Evolutionary conservation across 2,113 vertebrate species (phyloP).

Genomic region (Pangasianodon gigas): DNA sequence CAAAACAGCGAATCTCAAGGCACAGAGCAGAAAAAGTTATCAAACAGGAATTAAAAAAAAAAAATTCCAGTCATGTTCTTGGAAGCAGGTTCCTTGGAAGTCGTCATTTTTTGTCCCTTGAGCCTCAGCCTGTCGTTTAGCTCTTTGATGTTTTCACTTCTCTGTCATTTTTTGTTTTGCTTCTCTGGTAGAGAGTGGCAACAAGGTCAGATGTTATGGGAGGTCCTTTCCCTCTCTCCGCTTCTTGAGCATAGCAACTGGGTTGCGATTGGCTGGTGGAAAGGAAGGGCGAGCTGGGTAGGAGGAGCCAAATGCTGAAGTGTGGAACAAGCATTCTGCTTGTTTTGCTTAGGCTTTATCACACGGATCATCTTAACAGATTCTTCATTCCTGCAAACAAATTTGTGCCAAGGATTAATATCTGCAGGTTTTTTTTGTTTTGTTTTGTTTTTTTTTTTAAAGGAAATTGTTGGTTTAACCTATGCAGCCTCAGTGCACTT

Average conservation of each 20-base stretch:
- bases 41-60: background rate
- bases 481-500: background rate
- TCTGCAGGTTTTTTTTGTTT: background rate
- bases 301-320: slow-evolving; percentile 48
- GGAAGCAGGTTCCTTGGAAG: background rate
- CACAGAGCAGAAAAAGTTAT: background rate
- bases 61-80: background rate
- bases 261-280: slow-evolving; percentile 66
- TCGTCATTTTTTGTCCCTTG: background rate
- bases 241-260: slow-evolving; percentile 73
- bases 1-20: background rate
- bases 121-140: background rate
- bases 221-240: slow-evolving; percentile 49
- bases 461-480: background rate
- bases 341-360: slow-evolving; percentile 67
- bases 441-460: background rate
- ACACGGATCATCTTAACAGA: slow-evolving; percentile 40
- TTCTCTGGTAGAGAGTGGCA: slow-evolving; percentile 59
- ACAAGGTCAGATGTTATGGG: slow-evolving; percentile 62
- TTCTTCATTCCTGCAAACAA: background rate
- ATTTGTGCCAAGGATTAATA: background rate
- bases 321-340: slow-evolving; percentile 62
- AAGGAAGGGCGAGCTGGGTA: slow-evolving; percentile 56
- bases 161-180: slow-evolving; percentile 7
- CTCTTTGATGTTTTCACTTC: background rate